Evolutionary conservation across 2,888 invertebrate species (phyloP).

Genomic region (Platycheirus rosarum): DNA sequence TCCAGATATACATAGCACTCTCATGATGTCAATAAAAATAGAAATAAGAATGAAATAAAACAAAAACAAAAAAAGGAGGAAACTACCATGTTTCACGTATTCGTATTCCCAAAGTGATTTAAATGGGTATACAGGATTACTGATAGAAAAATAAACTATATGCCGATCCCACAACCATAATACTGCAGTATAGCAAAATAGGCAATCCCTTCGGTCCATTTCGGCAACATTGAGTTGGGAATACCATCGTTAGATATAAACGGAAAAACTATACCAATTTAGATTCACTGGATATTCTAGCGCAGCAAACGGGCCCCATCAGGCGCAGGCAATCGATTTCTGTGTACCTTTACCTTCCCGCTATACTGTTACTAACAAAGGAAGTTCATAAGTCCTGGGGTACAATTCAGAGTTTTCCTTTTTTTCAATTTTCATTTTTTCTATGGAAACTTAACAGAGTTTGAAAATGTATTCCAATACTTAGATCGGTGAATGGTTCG

Average conservation of each 20-base stretch:
- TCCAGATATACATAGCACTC: background rate
- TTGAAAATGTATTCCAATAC: background rate
- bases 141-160: constrained; percentile 61
- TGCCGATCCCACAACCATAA: constrained; percentile 52
- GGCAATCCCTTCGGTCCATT: constrained; percentile 57
- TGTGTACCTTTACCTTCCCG: constrained; percentile 28
- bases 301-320: constrained; percentile 43
- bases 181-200: constrained; percentile 60
- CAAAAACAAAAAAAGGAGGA: background rate
- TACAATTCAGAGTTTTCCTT: constrained; percentile 55
- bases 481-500: background rate
- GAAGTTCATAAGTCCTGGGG: constrained; percentile 65
- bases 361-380: constrained; percentile 40
- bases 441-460: background rate
- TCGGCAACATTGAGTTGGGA: constrained; percentile 62
- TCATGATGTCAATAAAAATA: background rate
- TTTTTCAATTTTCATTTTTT: background rate
- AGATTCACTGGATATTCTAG: constrained; percentile 43
- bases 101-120: constrained; percentile 66
- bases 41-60: background rate
- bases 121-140: constrained; percentile 57
- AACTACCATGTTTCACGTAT: constrained; percentile 42
- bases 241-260: constrained; percentile 45
- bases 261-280: constrained; percentile 42
- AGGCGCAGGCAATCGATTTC: constrained; percentile 32